Conservation (phyloP, 2,888 invertebrate genomes). For the Patella pellucida region DNA sequence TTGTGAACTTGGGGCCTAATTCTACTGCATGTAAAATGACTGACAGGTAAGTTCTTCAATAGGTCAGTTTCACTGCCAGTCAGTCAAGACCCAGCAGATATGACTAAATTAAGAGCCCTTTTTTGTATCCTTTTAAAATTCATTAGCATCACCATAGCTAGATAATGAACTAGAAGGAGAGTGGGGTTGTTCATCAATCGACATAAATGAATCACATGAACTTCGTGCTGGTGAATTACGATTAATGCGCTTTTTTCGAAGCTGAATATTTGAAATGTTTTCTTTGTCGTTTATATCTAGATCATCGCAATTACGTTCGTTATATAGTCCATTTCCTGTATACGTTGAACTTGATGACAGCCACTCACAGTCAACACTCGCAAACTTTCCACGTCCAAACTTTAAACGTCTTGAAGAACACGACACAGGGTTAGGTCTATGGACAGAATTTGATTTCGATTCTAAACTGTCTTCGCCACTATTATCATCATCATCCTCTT, state of each 20-base stretch:
- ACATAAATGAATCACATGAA: slow-evolving; percentile 37
- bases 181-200: slow-evolving; percentile 34
- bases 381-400: not conserved
- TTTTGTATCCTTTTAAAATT: not conserved
- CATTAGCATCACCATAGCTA: slow-evolving; percentile 28
- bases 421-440: not conserved
- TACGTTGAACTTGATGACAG: not conserved
- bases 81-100: too few relatives aligned
- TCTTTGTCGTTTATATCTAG: not conserved
- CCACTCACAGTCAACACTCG: slow-evolving; percentile 6
- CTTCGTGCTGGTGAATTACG: slow-evolving; percentile 27
- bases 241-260: slow-evolving; percentile 27
- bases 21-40: too few relatives aligned
- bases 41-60: too few relatives aligned
- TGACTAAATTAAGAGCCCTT: too few relatives aligned
- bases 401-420: not conserved
- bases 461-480: not conserved
- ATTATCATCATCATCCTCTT: not conserved
- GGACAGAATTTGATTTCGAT: not conserved
- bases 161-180: slow-evolving; percentile 32
- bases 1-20: too few relatives aligned
- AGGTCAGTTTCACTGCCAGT: too few relatives aligned
- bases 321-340: not conserved
- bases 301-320: not conserved
- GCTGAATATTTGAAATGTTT: not conserved